Evolutionary conservation across 2,113 vertebrate genomes (phyloP), one percentile per base, ranked within the genome.

Genomic region (Daboia siamensis): DNA sequence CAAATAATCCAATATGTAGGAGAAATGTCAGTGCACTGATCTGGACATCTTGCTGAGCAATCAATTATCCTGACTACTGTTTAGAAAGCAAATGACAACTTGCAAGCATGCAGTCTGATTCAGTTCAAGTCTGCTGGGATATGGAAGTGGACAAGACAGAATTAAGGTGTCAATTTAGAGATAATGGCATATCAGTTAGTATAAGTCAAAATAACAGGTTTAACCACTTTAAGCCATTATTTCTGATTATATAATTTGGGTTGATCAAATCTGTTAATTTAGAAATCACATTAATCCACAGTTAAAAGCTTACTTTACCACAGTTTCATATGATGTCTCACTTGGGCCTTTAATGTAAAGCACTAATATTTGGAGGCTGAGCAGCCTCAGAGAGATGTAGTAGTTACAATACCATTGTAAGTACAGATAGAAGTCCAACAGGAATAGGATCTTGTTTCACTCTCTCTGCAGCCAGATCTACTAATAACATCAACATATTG

Each of bases 401-500:
- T 46, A 91, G 59, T 57, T 54, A 95, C 56, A 93, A 46, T 97
- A 99, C 99, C 99, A 99, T 99, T 90, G 99, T 99, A 93, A 99
- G 98, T 59, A 99, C 99, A 55, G 98, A 97, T 39, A 99, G 98
- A 88, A 99, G 97, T 94, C 98, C 98, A 80, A 98, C 97, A 0
- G 99, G 99, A 87, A 99, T 98, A 23, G 99, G 99, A 90, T 99
- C 99, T 97, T 99, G 99, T 96, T 99, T 99, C 91, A 99, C 98
- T 96, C 99, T 97, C 96, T 99, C 99, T 59, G 99, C 99, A 92
- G 98, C 99, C 96, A 99, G 96, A 95, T 99, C 99, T 96, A 99
- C 98, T 95, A 99, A 97, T 86, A 99, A 94, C 99, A 99, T 99
- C 89, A 99, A 96, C 99, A 99, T 99, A 97, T 99, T 99, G 97